Evolutionary conservation across 2,888 invertebrate genomes (phyloP).

Genomic region (Euzophera pinguis): DNA sequence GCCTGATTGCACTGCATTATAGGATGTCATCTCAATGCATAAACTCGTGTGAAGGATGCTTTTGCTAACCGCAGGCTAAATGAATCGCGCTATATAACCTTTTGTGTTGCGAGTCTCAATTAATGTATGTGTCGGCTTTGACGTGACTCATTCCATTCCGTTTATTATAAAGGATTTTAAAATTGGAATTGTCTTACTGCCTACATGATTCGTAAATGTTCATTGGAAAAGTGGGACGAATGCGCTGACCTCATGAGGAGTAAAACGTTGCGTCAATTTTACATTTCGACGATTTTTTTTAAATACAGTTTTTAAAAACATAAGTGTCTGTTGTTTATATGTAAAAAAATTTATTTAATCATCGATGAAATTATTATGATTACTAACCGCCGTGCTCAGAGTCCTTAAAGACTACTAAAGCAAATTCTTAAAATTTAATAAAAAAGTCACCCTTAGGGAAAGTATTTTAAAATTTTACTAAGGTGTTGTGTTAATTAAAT

Average conservation of each 20-base stretch:
- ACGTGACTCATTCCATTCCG: conserved; percentile 31
- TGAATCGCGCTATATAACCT: conserved; percentile 52
- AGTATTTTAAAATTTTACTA: too few species aligned
- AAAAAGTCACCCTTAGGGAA: too few species aligned
- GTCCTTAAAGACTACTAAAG: too few species aligned
- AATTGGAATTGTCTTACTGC: conserved; percentile 19
- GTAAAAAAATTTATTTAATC: too few species aligned
- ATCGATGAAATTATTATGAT: too few species aligned
- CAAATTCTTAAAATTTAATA: too few species aligned
- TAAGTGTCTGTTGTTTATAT: too few species aligned
- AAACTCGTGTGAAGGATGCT: conserved; percentile 22
- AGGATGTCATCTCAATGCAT: conserved; percentile 18
- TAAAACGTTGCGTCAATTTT: neutral
- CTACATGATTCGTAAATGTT: conserved; percentile 10
- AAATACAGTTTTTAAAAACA: too few species aligned
- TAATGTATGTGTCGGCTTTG: conserved; percentile 42
- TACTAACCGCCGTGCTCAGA: too few species aligned
- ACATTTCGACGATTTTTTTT: neutral
- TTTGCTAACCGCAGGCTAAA: conserved; percentile 52
- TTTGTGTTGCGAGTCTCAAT: conserved; percentile 50
- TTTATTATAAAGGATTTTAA: conserved; percentile 33
- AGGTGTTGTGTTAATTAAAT: too few species aligned
- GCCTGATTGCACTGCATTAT: neutral
- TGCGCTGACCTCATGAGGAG: conserved; percentile 6
- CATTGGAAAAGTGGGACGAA: conserved; percentile 12